Base-by-base conservation (phyloP, 2,888 invertebrate species). In the Eupithecia subfuscata region DNA sequence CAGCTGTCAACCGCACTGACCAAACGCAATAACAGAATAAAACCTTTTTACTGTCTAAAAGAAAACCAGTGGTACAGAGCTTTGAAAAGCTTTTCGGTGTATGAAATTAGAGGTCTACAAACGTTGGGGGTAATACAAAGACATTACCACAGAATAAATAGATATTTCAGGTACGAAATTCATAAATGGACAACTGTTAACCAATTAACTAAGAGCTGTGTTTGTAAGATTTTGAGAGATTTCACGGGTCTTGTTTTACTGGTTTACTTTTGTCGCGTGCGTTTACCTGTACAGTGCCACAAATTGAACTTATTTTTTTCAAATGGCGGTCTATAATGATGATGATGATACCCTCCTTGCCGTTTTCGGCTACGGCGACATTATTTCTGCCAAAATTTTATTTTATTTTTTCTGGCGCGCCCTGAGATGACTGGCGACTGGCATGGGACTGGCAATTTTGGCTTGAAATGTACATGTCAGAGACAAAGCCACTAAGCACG, bases 1-100 rank as follows among this genome's bases (percentile, higher is more conserved):
- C 91, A 92, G 89, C 89, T 90, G 90, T 88, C 88, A 88, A 92
- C 93, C 93, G 84, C 93, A 93, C 84, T 89, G 89, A 86, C 90
- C 91, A 84, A 73, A 60, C 77, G 83, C 87, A 88, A 86, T 84
- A 81, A 83, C 79, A 77, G 80, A 81, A 80, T 86, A 78, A 84
- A 84, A 82, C 82, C 56, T 64, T 75, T 76, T 71, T 74, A 78
- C 73, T 75, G 76, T 78, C 70, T 64, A 43, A 74, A 76, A 74
- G 0, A 43, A 37, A 69, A 68, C 77, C 75, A 71, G 43, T 25
- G 37, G 2, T 7, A n/a, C 22, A 18, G 75, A 69, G 0, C 75
- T 22, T 1, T 30, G 34, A 18, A 30, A n/a, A 5, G 22, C 22
- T 65, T 43, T 25, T n/a, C 2, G 5, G 45, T 2, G 14, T 22